A percentile compares a stretch with the other conserved stretches of the same genome.
Conservation (phyloP, 2,113 vertebrate genomes). For the Eolophus roseicapilla region DNA sequence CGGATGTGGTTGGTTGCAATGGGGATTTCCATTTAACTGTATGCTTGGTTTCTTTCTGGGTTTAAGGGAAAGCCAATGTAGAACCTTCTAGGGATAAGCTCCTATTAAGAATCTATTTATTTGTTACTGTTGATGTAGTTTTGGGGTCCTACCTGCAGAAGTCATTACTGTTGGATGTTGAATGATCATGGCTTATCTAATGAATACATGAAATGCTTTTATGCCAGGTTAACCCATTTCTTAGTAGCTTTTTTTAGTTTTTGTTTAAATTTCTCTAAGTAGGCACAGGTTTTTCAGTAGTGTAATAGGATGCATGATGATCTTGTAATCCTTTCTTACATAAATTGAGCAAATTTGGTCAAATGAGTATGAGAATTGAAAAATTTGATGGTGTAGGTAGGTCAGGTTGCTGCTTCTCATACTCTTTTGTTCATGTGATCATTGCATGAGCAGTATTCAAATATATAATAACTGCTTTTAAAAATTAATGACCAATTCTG, state of each 20-base stretch:
- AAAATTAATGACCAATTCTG: not conserved
- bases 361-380: not conserved
- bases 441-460: not conserved
- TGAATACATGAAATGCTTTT: not conserved
- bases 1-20: not conserved
- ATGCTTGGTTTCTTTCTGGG: not conserved
- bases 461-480: not conserved
- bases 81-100: not conserved
- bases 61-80: not conserved
- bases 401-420: not conserved
- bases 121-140: not conserved
- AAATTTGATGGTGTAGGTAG: not conserved
- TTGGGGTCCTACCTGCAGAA: not conserved
- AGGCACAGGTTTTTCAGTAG: not conserved
- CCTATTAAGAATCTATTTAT: not conserved
- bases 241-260: not conserved
- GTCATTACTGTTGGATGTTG: not conserved
- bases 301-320: rapidly evolving
- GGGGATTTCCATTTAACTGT: not conserved
- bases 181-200: not conserved
- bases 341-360: not conserved
- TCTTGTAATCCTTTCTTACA: not conserved
- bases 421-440: rapidly evolving
- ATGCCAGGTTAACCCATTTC: not conserved
- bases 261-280: not conserved